These are phyloP conservation scores for Dromas ardeola DNA, from an alignment of 2,113 vertebrate genomes.

Conservation along the genomic window DNA sequence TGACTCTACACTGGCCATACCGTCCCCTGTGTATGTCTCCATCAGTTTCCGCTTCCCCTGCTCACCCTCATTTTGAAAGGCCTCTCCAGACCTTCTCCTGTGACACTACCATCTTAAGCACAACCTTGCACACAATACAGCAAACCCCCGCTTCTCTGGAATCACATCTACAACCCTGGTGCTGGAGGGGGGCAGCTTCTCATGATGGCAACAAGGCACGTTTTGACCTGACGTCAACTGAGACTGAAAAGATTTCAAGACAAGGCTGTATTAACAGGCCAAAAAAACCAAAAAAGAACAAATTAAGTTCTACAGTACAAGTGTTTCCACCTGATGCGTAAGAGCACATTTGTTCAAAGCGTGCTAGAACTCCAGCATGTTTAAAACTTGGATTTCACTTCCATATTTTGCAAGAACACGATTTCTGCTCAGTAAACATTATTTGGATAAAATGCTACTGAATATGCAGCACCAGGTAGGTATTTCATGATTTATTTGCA, in stretches of 20 bases:
- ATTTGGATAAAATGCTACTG: not conserved
- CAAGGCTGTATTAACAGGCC: not conserved
- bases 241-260: not conserved
- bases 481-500: slow-evolving; percentile 53
- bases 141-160: not conserved
- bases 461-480: slow-evolving; percentile 8
- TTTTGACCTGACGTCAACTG: not conserved
- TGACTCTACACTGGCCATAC: accelerated
- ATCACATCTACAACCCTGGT: not conserved
- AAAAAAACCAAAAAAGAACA: not conserved
- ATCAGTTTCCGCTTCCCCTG: not conserved
- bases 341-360: not conserved
- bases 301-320: not conserved
- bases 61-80: not conserved
- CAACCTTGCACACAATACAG: not conserved
- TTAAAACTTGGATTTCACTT: not conserved
- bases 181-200: not conserved
- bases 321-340: not conserved
- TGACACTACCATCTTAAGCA: accelerated
- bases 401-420: not conserved
- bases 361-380: not conserved
- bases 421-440: slow-evolving; percentile 11
- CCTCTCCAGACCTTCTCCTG: not conserved
- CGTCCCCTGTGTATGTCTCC: accelerated
- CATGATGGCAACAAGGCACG: not conserved